Evolutionary conservation across 2,797 vertebrate species (phyloP).

Genomic region (Argentina silus): DNA sequence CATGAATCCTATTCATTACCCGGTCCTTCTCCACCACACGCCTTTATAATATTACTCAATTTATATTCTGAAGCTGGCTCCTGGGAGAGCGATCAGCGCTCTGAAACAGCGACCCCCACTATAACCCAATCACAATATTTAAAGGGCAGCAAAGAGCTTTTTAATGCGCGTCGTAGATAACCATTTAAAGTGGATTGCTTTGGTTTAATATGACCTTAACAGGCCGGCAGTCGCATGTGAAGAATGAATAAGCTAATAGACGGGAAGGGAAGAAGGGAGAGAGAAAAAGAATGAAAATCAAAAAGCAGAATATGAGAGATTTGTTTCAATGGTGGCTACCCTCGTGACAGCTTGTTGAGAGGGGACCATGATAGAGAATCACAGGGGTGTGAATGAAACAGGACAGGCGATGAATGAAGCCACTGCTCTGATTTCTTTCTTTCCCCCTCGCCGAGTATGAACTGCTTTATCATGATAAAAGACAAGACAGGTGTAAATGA

Average conservation of each 20-base stretch:
- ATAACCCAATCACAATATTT: slow-evolving; percentile 91
- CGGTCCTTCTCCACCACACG: slow-evolving; percentile 86
- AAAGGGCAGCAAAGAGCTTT: slow-evolving; percentile 87
- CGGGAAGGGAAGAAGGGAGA: slow-evolving; percentile 37
- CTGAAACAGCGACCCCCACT: slow-evolving; percentile 79
- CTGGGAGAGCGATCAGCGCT: slow-evolving; percentile 85
- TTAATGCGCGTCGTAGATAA: slow-evolving; percentile 85
- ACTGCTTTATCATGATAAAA: slow-evolving; percentile 82
- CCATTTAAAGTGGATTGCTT: slow-evolving; percentile 87
- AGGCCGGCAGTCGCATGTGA: slow-evolving; percentile 84
- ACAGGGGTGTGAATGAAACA: slow-evolving; percentile 77
- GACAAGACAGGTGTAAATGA: slow-evolving; percentile 81
- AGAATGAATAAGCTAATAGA: slow-evolving; percentile 85
- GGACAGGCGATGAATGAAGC: slow-evolving; percentile 81
- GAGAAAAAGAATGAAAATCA: slow-evolving; percentile 77
- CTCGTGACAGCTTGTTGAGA: slow-evolving; percentile 75
- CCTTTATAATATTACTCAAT: slow-evolving; percentile 97
- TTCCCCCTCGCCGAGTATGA: slow-evolving; percentile 64
- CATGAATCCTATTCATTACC: slow-evolving; percentile 96
- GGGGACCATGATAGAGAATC: slow-evolving; percentile 74
- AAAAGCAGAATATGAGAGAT: slow-evolving; percentile 83
- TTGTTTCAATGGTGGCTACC: slow-evolving; percentile 73
- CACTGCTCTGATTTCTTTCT: slow-evolving; percentile 68
- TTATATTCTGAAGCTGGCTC: slow-evolving; percentile 94
- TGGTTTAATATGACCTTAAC: slow-evolving; percentile 86